Base-by-base conservation (phyloP, 2,113 vertebrate species). In the Pseudois nayaur region DNA sequence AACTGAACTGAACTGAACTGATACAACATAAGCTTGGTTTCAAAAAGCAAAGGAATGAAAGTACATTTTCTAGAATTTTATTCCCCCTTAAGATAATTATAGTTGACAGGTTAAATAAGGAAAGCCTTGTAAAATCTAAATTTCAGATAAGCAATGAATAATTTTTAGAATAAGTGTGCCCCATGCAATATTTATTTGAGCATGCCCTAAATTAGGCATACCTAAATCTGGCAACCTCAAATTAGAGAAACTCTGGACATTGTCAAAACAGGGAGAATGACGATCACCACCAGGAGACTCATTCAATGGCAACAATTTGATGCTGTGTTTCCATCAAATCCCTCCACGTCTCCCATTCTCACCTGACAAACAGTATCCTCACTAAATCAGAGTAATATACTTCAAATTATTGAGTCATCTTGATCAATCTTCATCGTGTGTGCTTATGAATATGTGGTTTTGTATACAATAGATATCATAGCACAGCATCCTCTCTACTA, bases 401-500 rank as follows among this genome's bases (percentile, higher is more conserved):
- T 94, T 79, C 25, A 57, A 88, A 64, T 64, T 71, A 96, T 29
- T 6, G 9, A 55, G 31, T 91, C 50, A 85, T 85, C 25, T 55
- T 87, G 19, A 79, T 64, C 3, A 10, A 25, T 79, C 55, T 93
- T 87, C 11, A 95, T 40, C 17, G 31, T 43, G 31, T 45, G 33
- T 85, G 40, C 40, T 74, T 87, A 57, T 45, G 93, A 89, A 52
- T n/a, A 64, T 64, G 96, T 67, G 36, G 16, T 96, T 21, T 97
- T 95, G 29, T 95, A 74, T 96, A 87, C 92, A 97, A 96, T 86
- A 99, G 99, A 99, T 87, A 99, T 99, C 43, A 97, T 99, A 52
- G 99, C 99, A 54, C 98, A 99, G 31, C 99, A 99, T 91, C 99
- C 98, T 31, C 60, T 99, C 67, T 99, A 99, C 97, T 99, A 99